Evolutionary conservation across 92 coral and sea anemone genomes (phyloP).

Genomic region (Heteractis magnifica): DNA sequence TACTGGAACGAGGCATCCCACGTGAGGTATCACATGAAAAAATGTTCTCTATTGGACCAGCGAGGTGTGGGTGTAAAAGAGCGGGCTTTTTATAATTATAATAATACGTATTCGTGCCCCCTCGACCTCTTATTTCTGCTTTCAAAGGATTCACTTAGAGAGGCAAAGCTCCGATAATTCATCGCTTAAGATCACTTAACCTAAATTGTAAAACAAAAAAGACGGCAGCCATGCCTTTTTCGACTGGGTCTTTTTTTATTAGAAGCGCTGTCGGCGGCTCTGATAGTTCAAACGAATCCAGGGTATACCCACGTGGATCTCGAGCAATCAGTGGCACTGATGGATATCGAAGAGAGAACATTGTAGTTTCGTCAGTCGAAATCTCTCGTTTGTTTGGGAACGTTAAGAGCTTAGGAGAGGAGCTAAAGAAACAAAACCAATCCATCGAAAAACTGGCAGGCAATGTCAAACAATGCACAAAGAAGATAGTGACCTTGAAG

Average conservation of each 20-base stretch:
- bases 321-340: too few species aligned
- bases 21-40: background rate
- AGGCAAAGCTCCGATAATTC: background rate
- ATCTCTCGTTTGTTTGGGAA: background rate
- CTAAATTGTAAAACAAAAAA: background rate
- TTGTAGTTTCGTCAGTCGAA: background rate
- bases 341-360: background rate
- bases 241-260: too few species aligned
- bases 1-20: background rate
- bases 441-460: background rate
- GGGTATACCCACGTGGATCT: too few species aligned
- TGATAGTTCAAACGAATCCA: too few species aligned
- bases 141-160: slow-evolving; percentile 1
- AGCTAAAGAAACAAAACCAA: background rate
- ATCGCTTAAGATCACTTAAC: background rate
- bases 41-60: background rate
- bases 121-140: background rate
- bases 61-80: background rate
- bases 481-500: background rate
- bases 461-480: background rate
- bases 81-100: slow-evolving; percentile 5
- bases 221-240: too few species aligned
- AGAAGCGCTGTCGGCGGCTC: too few species aligned
- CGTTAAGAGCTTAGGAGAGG: background rate
- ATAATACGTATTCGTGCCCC: background rate